These are phyloP conservation scores for Leptopilina myrica DNA, from an alignment of 2,888 invertebrate species.

Conservation along the genomic window DNA sequence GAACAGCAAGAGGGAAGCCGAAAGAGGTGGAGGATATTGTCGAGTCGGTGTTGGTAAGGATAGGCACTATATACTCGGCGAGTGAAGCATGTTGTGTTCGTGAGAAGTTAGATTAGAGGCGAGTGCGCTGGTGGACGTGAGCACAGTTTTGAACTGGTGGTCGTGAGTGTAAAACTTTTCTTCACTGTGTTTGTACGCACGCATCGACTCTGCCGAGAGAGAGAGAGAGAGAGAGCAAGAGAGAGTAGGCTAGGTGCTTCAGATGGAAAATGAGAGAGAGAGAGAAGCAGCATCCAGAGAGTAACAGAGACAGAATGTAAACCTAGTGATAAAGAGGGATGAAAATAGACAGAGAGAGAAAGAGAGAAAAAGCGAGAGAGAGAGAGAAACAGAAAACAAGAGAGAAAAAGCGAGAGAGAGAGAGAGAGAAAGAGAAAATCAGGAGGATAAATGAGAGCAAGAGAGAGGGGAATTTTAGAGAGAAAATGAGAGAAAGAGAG, in stretches of 20 bases:
- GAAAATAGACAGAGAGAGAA: conserved; percentile 45
- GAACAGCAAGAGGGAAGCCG: conserved; percentile 53
- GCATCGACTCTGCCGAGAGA: conserved; percentile 66
- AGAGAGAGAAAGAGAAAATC: conserved; percentile 46
- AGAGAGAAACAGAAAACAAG: conserved; percentile 46
- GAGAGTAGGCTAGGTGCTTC: conserved; percentile 38
- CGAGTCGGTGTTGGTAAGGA: conserved; percentile 56
- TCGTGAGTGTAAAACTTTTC: conserved; percentile 76
- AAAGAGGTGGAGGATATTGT: conserved; percentile 65
- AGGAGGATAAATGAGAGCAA: background rate
- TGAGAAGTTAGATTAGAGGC: conserved; percentile 74
- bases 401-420: conserved; percentile 44
- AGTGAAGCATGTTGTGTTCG: conserved; percentile 59
- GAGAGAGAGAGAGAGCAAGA: conserved; percentile 50
- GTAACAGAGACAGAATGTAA: conserved; percentile 43
- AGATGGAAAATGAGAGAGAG: conserved; percentile 28
- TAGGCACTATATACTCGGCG: conserved; percentile 60
- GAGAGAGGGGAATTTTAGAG: conserved; percentile 36
- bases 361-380: conserved; percentile 9
- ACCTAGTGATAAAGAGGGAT: conserved; percentile 50
- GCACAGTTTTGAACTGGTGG: conserved; percentile 59
- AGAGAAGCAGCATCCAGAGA: conserved; percentile 37
- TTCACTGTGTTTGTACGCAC: conserved; percentile 71
- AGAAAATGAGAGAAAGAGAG: conserved; percentile 38
- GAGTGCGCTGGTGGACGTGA: conserved; percentile 63